Percentiles rank a stretch among this genome's conserved stretches.
These are phyloP conservation scores for Baryphthengus martii DNA, from an alignment of 2,113 vertebrate genomes.

Conservation along the genomic window DNA sequence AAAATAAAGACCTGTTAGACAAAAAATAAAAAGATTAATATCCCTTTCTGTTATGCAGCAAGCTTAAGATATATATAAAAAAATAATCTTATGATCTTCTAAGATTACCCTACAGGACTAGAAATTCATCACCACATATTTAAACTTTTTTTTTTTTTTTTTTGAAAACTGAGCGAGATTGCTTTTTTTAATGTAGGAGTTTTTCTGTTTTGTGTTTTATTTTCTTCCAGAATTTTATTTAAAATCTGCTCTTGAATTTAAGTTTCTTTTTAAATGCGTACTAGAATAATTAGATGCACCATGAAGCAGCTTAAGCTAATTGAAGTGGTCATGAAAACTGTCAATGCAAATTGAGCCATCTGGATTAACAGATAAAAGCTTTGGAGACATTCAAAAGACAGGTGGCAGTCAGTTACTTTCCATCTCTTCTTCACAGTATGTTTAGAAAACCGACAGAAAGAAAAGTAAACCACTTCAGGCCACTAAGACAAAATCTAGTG, in stretches of 20 bases:
- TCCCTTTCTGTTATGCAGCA: accelerated
- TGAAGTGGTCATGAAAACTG: constrained; percentile 60
- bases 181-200: accelerated
- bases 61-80: background rate
- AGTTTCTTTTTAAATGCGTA: background rate
- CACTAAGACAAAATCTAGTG: background rate
- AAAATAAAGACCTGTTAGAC: background rate
- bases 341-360: constrained; percentile 61
- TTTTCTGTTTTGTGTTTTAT: background rate
- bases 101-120: background rate
- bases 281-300: constrained; percentile 39
- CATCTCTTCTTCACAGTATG: background rate
- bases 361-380: constrained; percentile 64
- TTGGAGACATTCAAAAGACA: constrained; percentile 54
- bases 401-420: constrained; percentile 33
- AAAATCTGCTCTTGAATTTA: constrained; percentile 14
- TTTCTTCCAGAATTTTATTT: background rate
- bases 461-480: constrained; percentile 10
- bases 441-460: background rate
- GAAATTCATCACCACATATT: background rate
- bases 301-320: constrained; percentile 54
- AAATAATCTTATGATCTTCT: background rate
- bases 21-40: background rate
- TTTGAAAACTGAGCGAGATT: accelerated
- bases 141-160: background rate